Evolutionary conservation across 1,140 invertebrate species (phyloP).

Genomic region (Apocrypta bakeri): DNA sequence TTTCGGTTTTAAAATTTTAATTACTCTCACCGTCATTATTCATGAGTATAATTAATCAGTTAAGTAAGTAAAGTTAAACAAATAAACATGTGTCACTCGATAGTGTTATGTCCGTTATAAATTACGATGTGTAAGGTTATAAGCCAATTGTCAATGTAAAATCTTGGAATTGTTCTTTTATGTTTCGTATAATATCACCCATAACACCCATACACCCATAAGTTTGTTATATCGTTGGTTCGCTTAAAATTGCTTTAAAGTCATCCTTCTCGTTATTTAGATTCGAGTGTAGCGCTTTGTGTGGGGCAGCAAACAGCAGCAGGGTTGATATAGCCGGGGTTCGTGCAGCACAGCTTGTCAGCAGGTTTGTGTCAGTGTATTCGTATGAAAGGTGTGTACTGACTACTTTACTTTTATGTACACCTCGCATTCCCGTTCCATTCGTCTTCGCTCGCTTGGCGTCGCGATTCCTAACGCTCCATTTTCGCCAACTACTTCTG

Average conservation of each 20-base stretch:
- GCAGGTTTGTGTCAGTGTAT: constrained; percentile 74
- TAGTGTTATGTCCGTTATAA: not conserved
- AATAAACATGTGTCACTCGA: not conserved
- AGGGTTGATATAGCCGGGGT: constrained; percentile 72
- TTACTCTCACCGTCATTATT: constrained; percentile 7
- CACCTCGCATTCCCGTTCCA: constrained; percentile 64
- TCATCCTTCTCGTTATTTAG: constrained; percentile 35
- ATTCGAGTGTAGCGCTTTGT: constrained; percentile 70
- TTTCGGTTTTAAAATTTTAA: not conserved
- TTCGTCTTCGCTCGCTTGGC: constrained; percentile 41
- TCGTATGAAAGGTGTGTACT: constrained; percentile 67
- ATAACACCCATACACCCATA: constrained; percentile 56
- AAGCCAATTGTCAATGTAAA: constrained; percentile 33
- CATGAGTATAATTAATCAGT: constrained; percentile 6
- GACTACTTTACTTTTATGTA: constrained; percentile 70
- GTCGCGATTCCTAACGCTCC: not conserved
- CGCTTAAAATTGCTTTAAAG: constrained; percentile 38
- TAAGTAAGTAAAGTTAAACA: constrained; percentile 13
- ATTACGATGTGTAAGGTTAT: constrained; percentile 13
- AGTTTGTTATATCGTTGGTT: constrained; percentile 43
- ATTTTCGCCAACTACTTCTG: not conserved
- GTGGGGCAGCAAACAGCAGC: constrained; percentile 75
- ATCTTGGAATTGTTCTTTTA: not conserved
- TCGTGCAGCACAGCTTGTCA: constrained; percentile 76
- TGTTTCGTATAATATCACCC: constrained; percentile 43